A percentile compares a stretch with the other conserved stretches of the same genome.
Conservation (phyloP, 2,888 invertebrate genomes). For the Troides aeacus region DNA sequence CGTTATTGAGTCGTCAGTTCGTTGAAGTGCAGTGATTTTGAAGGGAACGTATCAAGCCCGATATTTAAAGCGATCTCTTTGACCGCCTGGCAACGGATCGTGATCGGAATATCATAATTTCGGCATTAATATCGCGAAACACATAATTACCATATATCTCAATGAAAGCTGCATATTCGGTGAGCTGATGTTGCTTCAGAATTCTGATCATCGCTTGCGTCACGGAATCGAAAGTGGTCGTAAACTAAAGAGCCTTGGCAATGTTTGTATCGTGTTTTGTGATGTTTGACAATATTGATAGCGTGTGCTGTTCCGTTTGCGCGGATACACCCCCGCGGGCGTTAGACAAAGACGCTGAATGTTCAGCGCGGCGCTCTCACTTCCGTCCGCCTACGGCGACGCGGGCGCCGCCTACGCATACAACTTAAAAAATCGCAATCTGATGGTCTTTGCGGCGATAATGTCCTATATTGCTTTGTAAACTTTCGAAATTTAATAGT, state of each 20-base stretch:
- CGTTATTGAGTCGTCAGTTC: slow-evolving; percentile 49
- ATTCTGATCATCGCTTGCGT: slow-evolving; percentile 64
- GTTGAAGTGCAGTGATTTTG: slow-evolving; percentile 52
- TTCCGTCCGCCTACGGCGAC: slow-evolving; percentile 75
- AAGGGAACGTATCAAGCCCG: slow-evolving; percentile 43
- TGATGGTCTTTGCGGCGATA: slow-evolving; percentile 60
- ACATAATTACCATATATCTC: slow-evolving; percentile 55
- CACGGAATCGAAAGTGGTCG: slow-evolving; percentile 73
- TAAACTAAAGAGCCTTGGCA: slow-evolving; percentile 73
- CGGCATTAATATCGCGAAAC: slow-evolving; percentile 48
- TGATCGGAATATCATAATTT: slow-evolving; percentile 60
- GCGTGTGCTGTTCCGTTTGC: slow-evolving; percentile 51
- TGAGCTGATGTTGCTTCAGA: slow-evolving; percentile 38
- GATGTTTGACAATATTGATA: slow-evolving; percentile 71
- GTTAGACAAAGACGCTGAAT: slow-evolving; percentile 67
- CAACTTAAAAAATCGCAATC: slow-evolving; percentile 67
- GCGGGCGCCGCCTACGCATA: slow-evolving; percentile 67
- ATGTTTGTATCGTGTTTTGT: slow-evolving; percentile 57
- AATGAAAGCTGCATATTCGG: slow-evolving; percentile 45
- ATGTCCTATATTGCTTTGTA: slow-evolving; percentile 47
- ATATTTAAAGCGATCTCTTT: slow-evolving; percentile 53
- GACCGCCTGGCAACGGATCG: slow-evolving; percentile 44
- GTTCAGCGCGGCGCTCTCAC: slow-evolving; percentile 70
- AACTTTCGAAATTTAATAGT: slow-evolving; percentile 31
- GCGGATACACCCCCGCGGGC: slow-evolving; percentile 44